phyloP scores from a whole-genome alignment of 2,888 invertebrate genomes.

The Anthoptus insignis region DNA sequence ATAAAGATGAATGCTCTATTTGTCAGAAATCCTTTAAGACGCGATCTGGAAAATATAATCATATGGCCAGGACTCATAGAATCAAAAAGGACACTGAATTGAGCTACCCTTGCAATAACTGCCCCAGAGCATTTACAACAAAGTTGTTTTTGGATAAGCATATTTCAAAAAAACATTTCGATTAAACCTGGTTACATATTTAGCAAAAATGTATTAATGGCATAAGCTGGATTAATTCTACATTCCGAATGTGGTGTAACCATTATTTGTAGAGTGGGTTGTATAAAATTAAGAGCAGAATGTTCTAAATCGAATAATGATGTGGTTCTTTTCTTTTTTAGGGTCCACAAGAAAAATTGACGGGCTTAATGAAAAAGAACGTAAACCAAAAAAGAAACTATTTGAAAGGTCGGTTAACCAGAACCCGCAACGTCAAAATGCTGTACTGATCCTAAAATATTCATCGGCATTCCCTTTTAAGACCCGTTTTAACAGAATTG shows the following conservation, averaged over 20 bases:
- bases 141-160: constrained; percentile 86
- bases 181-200: constrained; percentile 42
- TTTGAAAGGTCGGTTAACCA: constrained; percentile 82
- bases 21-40: constrained; percentile 80
- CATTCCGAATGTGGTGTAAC: constrained; percentile 3
- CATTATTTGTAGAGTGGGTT: constrained; percentile 29
- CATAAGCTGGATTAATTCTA: neutral
- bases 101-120: constrained; percentile 80
- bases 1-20: constrained; percentile 75
- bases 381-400: constrained; percentile 80
- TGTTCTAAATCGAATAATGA: constrained; percentile 71
- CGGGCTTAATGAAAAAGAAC: constrained; percentile 70
- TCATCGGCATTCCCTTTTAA: constrained; percentile 81
- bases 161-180: constrained; percentile 84
- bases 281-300: constrained; percentile 47
- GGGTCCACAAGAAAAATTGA: constrained; percentile 75
- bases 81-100: constrained; percentile 76
- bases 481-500: constrained; percentile 79
- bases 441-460: constrained; percentile 75
- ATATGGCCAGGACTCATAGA: constrained; percentile 78
- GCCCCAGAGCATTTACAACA: constrained; percentile 83
- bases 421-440: constrained; percentile 81
- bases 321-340: constrained; percentile 82
- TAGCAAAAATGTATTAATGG: neutral
- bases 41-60: constrained; percentile 79